Percentiles rank a stretch among this genome's conserved stretches.
Conservation (phyloP, 2,888 invertebrate species). For the Xestia xanthographa region DNA sequence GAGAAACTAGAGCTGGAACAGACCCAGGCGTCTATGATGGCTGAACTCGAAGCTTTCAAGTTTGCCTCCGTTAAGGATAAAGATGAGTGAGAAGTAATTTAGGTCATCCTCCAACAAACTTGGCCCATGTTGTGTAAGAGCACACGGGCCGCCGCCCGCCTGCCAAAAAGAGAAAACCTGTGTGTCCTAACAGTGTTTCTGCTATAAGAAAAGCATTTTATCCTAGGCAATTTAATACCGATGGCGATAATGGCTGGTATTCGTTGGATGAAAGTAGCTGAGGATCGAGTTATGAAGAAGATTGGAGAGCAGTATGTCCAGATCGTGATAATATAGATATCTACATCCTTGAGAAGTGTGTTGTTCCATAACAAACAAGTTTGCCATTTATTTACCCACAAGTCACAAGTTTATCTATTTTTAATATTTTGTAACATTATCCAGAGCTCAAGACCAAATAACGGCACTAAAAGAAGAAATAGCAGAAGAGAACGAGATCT, state of each 20-base stretch:
- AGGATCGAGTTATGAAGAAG: neutral
- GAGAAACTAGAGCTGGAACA: constrained; percentile 93
- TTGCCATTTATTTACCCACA: neutral
- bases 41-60: constrained; percentile 94
- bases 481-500: constrained; percentile 82
- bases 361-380: neutral
- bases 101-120: neutral
- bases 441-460: constrained; percentile 93
- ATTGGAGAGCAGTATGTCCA: neutral
- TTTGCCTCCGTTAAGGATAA: constrained; percentile 95
- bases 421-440: neutral
- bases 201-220: neutral
- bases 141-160: neutral
- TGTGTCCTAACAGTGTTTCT: neutral
- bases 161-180: neutral
- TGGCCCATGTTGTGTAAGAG: neutral
- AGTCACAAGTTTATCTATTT: neutral
- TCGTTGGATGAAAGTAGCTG: too few species aligned
- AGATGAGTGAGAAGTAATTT: constrained; percentile 91
- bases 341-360: neutral
- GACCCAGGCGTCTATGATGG: constrained; percentile 91
- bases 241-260: too few species aligned
- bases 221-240: neutral
- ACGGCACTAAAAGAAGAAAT: constrained; percentile 92
- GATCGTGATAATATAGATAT: neutral